phyloP scores from a whole-genome alignment of 2,113 vertebrate species.

The Laticauda colubrina region DNA sequence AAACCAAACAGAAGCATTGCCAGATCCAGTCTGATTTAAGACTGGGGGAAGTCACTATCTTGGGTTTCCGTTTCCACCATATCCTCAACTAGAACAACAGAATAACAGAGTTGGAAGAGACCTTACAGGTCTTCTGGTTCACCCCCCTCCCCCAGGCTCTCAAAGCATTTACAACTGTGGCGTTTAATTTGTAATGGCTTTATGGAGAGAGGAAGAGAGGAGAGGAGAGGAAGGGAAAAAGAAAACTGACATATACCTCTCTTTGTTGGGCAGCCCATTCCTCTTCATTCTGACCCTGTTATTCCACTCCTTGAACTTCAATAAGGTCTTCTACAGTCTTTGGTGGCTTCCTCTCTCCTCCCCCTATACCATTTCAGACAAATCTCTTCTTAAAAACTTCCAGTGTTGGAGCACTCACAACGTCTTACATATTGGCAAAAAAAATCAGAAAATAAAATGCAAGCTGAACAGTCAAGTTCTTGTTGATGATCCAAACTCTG shows the following conservation, averaged over 20 bases:
- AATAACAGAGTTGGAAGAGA: not conserved
- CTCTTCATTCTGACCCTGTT: no score
- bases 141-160: not conserved
- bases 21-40: not conserved
- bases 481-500: no score
- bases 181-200: conserved; percentile 7
- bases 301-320: not conserved
- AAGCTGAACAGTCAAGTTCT: no score
- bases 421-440: not conserved
- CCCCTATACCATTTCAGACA: not conserved
- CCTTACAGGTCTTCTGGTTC: not conserved
- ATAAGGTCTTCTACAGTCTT: not conserved
- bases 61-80: not conserved
- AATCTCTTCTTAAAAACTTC: not conserved
- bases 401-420: not conserved
- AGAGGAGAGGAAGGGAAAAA: not conserved
- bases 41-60: not conserved
- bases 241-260: not conserved
- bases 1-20: not conserved
- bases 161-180: not conserved
- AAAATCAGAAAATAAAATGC: no score
- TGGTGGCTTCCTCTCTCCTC: not conserved
- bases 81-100: not conserved
- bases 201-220: conserved; percentile 5
- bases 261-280: not conserved